Percentiles rank a stretch among this genome's conserved stretches.
phyloP scores from a whole-genome alignment of 2,797 vertebrate genomes.

The Adrianichthys oophorus region DNA sequence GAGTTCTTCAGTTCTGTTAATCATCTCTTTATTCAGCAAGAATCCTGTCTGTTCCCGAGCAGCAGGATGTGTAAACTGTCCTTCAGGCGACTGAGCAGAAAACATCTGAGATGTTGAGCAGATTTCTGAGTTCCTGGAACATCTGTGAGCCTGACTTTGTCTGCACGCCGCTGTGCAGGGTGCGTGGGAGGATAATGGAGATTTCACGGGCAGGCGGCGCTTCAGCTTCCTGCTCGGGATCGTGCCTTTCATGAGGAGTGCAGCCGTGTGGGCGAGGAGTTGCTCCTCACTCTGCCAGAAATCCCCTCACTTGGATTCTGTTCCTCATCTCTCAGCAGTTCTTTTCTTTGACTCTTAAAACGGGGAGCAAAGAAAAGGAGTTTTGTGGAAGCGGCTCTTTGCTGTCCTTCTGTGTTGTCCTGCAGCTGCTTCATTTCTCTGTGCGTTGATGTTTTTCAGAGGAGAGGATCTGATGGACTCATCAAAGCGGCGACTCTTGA shows the following conservation, averaged over 20 bases:
- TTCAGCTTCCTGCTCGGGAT: conserved; percentile 35
- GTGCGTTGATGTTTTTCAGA: conserved; percentile 35
- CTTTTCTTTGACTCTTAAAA: too few species aligned
- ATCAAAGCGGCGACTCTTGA: conserved; percentile 68
- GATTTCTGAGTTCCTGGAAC: conserved; percentile 26
- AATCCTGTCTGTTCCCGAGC: conserved; percentile 34
- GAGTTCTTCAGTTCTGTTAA: conserved; percentile 42
- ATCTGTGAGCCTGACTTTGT: conserved; percentile 38
- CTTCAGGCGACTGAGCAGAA: conserved; percentile 31
- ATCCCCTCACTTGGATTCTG: conserved; percentile 5
- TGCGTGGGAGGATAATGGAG: conserved; percentile 64
- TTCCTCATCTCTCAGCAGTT: neutral
- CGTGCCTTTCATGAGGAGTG: conserved; percentile 22
- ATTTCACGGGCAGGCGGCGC: conserved; percentile 46
- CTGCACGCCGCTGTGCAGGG: conserved; percentile 41
- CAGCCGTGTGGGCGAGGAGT: conserved; percentile 53
- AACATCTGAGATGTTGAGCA: conserved; percentile 29
- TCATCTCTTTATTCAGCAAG: conserved; percentile 42
- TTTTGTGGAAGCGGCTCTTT: neutral
- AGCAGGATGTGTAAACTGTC: conserved; percentile 45
- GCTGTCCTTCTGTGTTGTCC: conserved; percentile 1
- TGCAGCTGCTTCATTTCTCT: neutral
- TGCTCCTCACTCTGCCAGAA: conserved; percentile 39
- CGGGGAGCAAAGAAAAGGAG: too few species aligned
- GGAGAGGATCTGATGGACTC: conserved; percentile 31